phyloP scores from a whole-genome alignment of 2,113 vertebrate species.

The Martes martes region DNA sequence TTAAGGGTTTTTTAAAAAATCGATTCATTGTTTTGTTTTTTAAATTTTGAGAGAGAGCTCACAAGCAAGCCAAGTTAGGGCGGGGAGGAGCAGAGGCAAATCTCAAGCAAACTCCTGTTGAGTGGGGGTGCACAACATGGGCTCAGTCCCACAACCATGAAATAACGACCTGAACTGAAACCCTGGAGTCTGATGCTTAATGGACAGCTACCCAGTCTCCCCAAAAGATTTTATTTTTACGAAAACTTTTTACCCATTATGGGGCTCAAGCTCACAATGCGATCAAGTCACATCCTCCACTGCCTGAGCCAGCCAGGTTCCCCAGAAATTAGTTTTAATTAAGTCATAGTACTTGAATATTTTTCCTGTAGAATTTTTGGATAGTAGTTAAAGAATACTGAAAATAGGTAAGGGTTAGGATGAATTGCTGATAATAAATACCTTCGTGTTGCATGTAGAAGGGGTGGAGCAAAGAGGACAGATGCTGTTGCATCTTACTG shows the following conservation, averaged over 20 bases:
- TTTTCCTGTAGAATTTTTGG: background rate
- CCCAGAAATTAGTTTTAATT: background rate
- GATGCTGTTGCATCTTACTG: background rate
- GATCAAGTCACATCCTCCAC: background rate
- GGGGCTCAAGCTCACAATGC: background rate
- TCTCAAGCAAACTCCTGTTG: background rate
- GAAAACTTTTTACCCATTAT: background rate
- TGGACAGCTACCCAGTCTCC: background rate
- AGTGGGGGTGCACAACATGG: background rate
- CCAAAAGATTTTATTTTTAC: background rate
- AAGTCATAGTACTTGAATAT: background rate
- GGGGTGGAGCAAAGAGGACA: background rate
- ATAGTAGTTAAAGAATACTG: conserved; percentile 11
- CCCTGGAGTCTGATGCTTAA: background rate
- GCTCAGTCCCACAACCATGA: background rate
- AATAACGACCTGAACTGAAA: background rate
- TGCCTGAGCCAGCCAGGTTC: background rate
- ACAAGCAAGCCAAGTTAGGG: background rate
- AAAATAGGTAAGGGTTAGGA: background rate
- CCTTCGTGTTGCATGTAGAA: background rate
- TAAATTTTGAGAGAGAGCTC: background rate
- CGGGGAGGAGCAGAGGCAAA: background rate
- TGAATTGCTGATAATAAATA: background rate
- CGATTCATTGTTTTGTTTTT: background rate
- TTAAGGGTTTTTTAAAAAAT: background rate